A percentile compares a stretch with the other conserved stretches of the same genome.
Conservation (phyloP, 1,140 invertebrate species). For the Diplogasteroides magnus region DNA sequence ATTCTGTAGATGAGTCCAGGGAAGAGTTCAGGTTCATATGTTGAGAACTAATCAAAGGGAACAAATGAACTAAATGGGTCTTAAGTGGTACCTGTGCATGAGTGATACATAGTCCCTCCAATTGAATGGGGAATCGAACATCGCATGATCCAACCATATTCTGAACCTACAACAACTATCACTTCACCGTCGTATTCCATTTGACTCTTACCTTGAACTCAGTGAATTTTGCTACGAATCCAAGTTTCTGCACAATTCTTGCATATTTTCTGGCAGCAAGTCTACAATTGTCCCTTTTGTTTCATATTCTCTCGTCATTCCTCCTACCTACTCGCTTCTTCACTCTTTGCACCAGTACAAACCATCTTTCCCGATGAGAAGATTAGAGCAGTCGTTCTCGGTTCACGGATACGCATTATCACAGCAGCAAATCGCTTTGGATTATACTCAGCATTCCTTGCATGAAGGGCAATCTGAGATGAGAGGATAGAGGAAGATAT, state of each 20-base stretch:
- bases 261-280: slow-evolving; percentile 97
- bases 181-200: too few species aligned
- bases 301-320: slow-evolving; percentile 13
- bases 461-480: slow-evolving; percentile 82
- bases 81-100: slow-evolving; percentile 60
- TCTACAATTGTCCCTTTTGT: slow-evolving; percentile 63
- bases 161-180: slow-evolving; percentile 68
- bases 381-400: slow-evolving; percentile 94
- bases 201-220: slow-evolving; percentile 78
- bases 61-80: too few species aligned
- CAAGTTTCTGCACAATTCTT: slow-evolving; percentile 95
- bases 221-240: slow-evolving; percentile 93
- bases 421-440: slow-evolving; percentile 99
- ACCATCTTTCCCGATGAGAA: slow-evolving; percentile 99
- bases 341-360: slow-evolving; percentile 96
- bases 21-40: slow-evolving; percentile 73
- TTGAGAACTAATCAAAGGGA: slow-evolving; percentile 93
- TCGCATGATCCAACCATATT: slow-evolving; percentile 99
- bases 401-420: slow-evolving; percentile 83
- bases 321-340: slow-evolving; percentile 77
- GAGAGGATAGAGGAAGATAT: too few species aligned
- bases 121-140: slow-evolving; percentile 94
- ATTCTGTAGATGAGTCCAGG: slow-evolving; percentile 98
- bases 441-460: slow-evolving; percentile 99
- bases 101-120: slow-evolving; percentile 91